phyloP scores from a whole-genome alignment of 23 tunicate genomes.

The Aplidium turbinatum region DNA sequence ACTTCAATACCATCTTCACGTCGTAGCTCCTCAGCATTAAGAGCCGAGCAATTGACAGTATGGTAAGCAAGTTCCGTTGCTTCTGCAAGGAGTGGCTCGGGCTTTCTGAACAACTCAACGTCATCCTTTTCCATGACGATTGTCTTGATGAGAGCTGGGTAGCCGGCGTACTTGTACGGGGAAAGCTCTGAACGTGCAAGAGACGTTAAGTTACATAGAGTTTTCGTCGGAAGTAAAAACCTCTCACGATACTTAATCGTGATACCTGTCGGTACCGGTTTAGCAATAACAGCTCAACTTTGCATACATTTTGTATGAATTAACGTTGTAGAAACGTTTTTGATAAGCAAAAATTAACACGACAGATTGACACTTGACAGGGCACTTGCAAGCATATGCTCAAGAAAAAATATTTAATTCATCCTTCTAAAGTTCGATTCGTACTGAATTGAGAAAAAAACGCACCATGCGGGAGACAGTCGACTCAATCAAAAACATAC shows the following conservation, averaged over 20 bases:
- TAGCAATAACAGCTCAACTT: background rate
- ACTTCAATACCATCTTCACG: constrained; percentile 94
- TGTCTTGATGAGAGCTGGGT: constrained; percentile 95
- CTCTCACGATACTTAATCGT: background rate
- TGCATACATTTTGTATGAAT: background rate
- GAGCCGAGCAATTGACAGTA: constrained; percentile 98
- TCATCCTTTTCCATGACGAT: constrained; percentile 87
- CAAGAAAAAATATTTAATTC: too few species aligned
- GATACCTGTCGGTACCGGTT: background rate
- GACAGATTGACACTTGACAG: too few species aligned
- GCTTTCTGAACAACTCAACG: constrained; percentile 78
- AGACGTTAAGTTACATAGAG: background rate
- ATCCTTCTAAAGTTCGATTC: too few species aligned
- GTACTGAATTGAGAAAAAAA: too few species aligned
- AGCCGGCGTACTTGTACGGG: constrained; percentile 99
- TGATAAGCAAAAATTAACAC: background rate
- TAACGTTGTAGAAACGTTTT: background rate
- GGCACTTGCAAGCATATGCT: too few species aligned
- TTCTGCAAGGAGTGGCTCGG: constrained; percentile 80
- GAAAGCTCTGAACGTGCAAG: constrained; percentile 68
- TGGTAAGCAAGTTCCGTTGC: constrained; percentile 97
- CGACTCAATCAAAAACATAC: too few species aligned
- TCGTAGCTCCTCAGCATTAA: constrained; percentile 94
- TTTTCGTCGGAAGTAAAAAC: background rate
- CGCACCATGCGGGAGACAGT: too few species aligned